Evolutionary conservation across 2,888 invertebrate species (phyloP), one percentile per base, ranked within the genome.

Genomic region (Seira ritae): DNA sequence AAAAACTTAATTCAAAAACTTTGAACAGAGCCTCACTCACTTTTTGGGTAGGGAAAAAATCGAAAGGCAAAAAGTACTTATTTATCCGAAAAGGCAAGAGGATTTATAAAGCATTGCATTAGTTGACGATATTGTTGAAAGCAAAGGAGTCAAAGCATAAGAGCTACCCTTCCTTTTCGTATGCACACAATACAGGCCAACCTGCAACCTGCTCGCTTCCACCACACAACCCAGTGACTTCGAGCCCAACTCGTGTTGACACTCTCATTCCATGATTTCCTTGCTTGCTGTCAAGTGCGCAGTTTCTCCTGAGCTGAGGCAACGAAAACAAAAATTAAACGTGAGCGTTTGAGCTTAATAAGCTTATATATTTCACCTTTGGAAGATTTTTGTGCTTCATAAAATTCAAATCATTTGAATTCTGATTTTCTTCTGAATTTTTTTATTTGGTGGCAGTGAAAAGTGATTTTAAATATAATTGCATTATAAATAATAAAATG

Each of bases 181-280:
- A 67, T 4, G 66, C 24, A 67, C 19, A 50, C 24, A 68, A 31
- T 31, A 31, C 3, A 31, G 31, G 8, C 31, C 31, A 24, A 71
- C 62, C 37, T 75, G 62, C 75, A 81, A 81, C 81, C 76, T 81
- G 75, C 72, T 72, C 62, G 68, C 77, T 60, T 66, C 10, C 17
- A 31, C 31, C 31, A 31, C n/a, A n/a, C n/a, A 31, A 31, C 2
- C 24, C 22, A 76, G 55, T 68, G 76, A 68, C 68, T 68, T 55
- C 37, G 72, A 72, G 69, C 23, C 76, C 72, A 82, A 71, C 71
- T 82, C 73, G 37, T 82, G 82, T 82, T 82, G 82, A 82, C 82
- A 77, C 77, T 82, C 82, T 82, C 82, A 82, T 82, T 82, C 82
- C 82, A 82, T 77, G 76, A 82, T 55, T 82, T 67, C 75, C 70